Evolutionary conservation across 2,888 invertebrate genomes (phyloP).

Genomic region (Oligia fasciuncula): DNA sequence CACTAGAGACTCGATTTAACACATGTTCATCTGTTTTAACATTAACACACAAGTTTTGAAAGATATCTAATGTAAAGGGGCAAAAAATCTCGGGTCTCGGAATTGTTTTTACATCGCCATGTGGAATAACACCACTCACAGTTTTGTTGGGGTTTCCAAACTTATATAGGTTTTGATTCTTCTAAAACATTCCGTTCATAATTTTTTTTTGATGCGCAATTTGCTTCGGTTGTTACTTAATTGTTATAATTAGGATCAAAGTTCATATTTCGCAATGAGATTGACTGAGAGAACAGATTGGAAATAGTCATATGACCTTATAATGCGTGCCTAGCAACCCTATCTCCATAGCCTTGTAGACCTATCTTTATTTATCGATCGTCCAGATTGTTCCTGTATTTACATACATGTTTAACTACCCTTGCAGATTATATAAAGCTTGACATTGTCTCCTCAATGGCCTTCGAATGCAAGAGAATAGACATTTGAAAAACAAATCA

Average conservation of each 20-base stretch:
- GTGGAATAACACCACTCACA: constrained; percentile 30
- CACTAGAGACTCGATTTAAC: constrained; percentile 37
- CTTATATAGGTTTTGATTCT: constrained; percentile 14
- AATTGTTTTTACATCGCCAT: constrained; percentile 20
- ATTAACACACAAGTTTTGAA: constrained; percentile 28
- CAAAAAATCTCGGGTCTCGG: constrained; percentile 32
- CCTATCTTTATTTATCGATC: constrained; percentile 63
- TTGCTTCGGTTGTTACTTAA: not conserved
- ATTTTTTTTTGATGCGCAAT: not conserved
- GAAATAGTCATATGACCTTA: not conserved
- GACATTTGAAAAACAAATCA: constrained; percentile 78
- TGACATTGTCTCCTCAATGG: constrained; percentile 72
- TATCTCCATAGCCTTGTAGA: constrained; percentile 47
- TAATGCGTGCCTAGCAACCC: constrained; percentile 18
- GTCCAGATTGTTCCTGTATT: constrained; percentile 76
- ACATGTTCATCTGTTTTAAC: constrained; percentile 41
- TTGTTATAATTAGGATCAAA: constrained; percentile 4
- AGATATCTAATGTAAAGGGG: constrained; percentile 10
- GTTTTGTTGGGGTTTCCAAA: constrained; percentile 26
- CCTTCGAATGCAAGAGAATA: constrained; percentile 70
- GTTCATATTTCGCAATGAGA: not conserved
- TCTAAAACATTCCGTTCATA: constrained; percentile 6
- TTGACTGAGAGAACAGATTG: not conserved
- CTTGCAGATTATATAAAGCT: constrained; percentile 68
- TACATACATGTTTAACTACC: constrained; percentile 72